Conservation (phyloP, 2,888 invertebrate genomes). For the Bembecia ichneumoniformis region DNA sequence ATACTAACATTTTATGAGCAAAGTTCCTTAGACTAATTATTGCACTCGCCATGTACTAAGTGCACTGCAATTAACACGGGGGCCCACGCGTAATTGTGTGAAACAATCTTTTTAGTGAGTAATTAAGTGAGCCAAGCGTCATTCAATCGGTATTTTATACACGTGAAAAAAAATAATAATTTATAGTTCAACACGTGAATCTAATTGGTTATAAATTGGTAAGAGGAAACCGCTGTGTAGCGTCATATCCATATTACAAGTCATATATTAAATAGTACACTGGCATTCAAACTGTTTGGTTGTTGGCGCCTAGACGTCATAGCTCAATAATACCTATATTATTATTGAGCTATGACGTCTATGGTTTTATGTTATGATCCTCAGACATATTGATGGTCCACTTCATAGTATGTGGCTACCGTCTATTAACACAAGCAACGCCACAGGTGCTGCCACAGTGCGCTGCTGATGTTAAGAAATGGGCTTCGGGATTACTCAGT, state of each 20-base stretch:
- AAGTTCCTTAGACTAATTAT: not conserved
- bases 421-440: too few species aligned
- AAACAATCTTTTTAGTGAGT: conserved; percentile 26
- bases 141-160: conserved; percentile 29
- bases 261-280: not conserved
- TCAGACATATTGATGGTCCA: too few species aligned
- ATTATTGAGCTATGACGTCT: too few species aligned
- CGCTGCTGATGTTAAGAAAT: too few species aligned
- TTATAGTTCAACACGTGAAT: conserved; percentile 29
- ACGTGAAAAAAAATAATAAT: conserved; percentile 37
- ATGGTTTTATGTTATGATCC: too few species aligned
- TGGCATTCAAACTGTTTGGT: too few species aligned
- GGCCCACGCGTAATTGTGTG: conserved; percentile 22
- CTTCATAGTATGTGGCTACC: too few species aligned
- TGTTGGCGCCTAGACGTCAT: conserved; percentile 11
- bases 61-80: conserved; percentile 15
- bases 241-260: conserved; percentile 9
- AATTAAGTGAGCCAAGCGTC: conserved; percentile 25
- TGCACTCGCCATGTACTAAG: not conserved
- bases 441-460: too few species aligned
- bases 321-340: too few species aligned
- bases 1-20: too few species aligned
- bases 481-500: too few species aligned
- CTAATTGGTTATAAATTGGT: conserved; percentile 47
- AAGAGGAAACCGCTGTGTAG: conserved; percentile 29